These are phyloP conservation scores for Celastrina argiolus DNA, from an alignment of 2,888 invertebrate genomes.

Conservation along the genomic window DNA sequence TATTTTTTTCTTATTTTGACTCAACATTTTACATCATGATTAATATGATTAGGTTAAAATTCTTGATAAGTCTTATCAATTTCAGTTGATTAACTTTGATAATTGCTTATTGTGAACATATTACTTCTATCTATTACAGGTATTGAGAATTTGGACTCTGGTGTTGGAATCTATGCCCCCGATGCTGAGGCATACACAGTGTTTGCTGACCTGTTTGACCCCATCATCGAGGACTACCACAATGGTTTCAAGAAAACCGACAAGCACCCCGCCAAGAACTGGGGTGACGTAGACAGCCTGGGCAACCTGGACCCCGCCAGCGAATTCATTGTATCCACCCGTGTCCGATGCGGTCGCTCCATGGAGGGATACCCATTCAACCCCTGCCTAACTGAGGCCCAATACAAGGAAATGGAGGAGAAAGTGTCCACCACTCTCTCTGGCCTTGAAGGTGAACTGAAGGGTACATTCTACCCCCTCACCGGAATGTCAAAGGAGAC, in stretches of 20 bases:
- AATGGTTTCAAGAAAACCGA: slow-evolving; percentile 95
- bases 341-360: slow-evolving; percentile 97
- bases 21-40: too few species aligned
- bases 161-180: slow-evolving; percentile 98
- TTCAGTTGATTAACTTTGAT: not conserved
- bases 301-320: slow-evolving; percentile 94
- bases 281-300: slow-evolving; percentile 93
- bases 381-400: slow-evolving; percentile 96
- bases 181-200: slow-evolving; percentile 96
- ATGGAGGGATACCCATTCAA: slow-evolving; percentile 98
- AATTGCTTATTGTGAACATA: not conserved
- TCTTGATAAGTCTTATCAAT: slow-evolving; percentile 5
- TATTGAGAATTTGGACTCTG: slow-evolving; percentile 96
- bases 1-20: not conserved
- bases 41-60: too few species aligned
- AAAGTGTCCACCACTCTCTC: slow-evolving; percentile 90
- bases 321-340: slow-evolving; percentile 95
- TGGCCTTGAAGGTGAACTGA: slow-evolving; percentile 91
- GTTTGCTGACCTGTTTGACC: slow-evolving; percentile 96
- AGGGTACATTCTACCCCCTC: slow-evolving; percentile 96
- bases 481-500: slow-evolving; percentile 97
- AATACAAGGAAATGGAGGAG: slow-evolving; percentile 98
- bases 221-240: slow-evolving; percentile 98
- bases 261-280: slow-evolving; percentile 95
- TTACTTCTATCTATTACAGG: slow-evolving; percentile 71